Evolutionary conservation across 1,140 invertebrate species (phyloP), one percentile per base, ranked within the genome.

Genomic region (Sitobion miscanthi): DNA sequence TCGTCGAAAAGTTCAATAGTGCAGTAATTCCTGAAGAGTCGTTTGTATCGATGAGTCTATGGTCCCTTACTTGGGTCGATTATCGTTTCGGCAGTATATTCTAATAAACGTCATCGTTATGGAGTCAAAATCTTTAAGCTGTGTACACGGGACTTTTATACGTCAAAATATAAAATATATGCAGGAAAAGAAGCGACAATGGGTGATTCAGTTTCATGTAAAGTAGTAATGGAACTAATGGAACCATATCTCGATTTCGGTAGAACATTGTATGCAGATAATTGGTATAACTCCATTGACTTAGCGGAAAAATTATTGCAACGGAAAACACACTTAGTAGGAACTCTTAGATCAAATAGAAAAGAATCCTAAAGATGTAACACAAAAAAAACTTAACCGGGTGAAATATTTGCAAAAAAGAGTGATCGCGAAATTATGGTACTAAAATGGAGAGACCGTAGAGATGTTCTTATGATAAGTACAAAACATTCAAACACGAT

Each of bases 41-140:
- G 87, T 95, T 25, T 94, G 94, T 38, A 94, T 95, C 47, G 95
- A 96, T 94, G 95, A 96, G 94, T 94, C 94, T 45, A 95, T 95
- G 49, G 93, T 95, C 23, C 23, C 94, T n/a, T 95, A 95, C 88
- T 94, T 95, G 94, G 95, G 95, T 25, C 93, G 95, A 17, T 92
- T 95, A 47, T 87, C 77, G 38, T 95, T 95, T 90, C 94, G 94
- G 62, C 95, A 95, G 93, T 96, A 95, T 94, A 95, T 47, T 94
- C 95, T 35, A 94, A 94, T 47, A 95, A 95, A 94, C 94, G 94
- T 82, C 94, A 95, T 91, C 94, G 95, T 93, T 95, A 95, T 94
- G 95, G 95, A 35, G 94, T 95, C 38, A 95, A 95, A 94, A 88
- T 95, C 42, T 95, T 94, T 93, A 95, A 94, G 93, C 94, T 96